Conservation (phyloP, 2,113 vertebrate genomes). For the Silurus glanis region DNA sequence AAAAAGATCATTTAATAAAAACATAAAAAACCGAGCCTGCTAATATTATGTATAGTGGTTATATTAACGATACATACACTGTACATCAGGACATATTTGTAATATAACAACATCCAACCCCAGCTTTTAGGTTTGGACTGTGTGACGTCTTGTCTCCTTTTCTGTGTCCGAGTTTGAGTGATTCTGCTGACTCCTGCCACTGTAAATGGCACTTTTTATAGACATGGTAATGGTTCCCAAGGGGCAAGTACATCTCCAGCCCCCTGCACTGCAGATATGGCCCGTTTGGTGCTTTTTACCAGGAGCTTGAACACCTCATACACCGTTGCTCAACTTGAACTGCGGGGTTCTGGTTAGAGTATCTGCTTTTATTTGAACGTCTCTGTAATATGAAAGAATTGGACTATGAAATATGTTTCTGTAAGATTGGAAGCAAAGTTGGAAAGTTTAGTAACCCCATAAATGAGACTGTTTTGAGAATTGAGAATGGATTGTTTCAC, state of each 20-base stretch:
- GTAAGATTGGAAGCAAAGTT: neutral
- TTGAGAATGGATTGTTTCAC: neutral
- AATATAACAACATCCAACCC: neutral
- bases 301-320: slow-evolving; percentile 9
- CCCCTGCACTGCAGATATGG: slow-evolving; percentile 77
- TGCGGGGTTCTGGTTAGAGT: slow-evolving; percentile 10
- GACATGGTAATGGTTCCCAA: slow-evolving; percentile 73
- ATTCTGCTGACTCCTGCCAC: slow-evolving; percentile 69
- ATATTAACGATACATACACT: neutral
- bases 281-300: slow-evolving; percentile 51
- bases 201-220: slow-evolving; percentile 77
- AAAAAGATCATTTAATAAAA: neutral
- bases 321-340: neutral
- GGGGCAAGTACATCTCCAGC: slow-evolving; percentile 63
- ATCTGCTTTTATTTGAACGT: slow-evolving; percentile 34
- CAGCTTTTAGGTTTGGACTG: slow-evolving; percentile 30
- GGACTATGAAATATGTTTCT: slow-evolving; percentile 29
- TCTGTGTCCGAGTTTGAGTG: slow-evolving; percentile 54
- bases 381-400: slow-evolving; percentile 5
- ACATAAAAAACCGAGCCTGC: neutral
- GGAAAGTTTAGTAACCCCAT: neutral
- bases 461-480: neutral
- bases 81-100: neutral
- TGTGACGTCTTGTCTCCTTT: slow-evolving; percentile 44
- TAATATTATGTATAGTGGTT: neutral